Conservation (phyloP, 2,888 invertebrate species). For the Diaprepes abbreviatus region DNA sequence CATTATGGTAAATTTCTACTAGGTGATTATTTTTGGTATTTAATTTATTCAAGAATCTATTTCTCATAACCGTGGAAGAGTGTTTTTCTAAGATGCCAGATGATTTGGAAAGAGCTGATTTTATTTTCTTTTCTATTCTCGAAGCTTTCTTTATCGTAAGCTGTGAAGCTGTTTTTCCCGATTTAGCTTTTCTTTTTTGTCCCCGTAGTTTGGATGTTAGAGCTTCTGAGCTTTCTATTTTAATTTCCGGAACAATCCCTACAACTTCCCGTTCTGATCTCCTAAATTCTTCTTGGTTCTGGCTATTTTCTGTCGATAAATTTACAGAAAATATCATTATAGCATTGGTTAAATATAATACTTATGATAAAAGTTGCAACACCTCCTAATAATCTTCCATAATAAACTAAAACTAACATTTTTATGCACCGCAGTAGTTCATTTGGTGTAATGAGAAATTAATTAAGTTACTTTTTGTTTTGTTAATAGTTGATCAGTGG, state of each 20-base stretch:
- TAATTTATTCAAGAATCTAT: conserved; percentile 34
- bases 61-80: conserved; percentile 36
- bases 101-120: conserved; percentile 14
- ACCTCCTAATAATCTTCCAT: too few relatives aligned
- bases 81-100: conserved; percentile 30
- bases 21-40: conserved; percentile 56
- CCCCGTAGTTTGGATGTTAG: conserved; percentile 13
- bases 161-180: conserved; percentile 29
- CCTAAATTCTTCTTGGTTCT: neutral
- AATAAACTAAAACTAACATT: too few relatives aligned
- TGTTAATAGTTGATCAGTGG: too few relatives aligned
- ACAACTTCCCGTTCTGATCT: neutral
- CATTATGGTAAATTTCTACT: conserved; percentile 66
- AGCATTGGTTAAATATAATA: too few relatives aligned
- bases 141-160: conserved; percentile 31
- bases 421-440: too few relatives aligned
- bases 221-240: conserved; percentile 17
- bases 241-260: conserved; percentile 38
- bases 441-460: too few relatives aligned
- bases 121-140: conserved; percentile 35
- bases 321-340: too few relatives aligned
- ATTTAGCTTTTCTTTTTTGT: conserved; percentile 31
- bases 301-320: neutral
- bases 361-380: too few relatives aligned
- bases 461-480: too few relatives aligned